Evolutionary conservation across 2,797 vertebrate species (phyloP).

Genomic region (Alfaro cultratus): DNA sequence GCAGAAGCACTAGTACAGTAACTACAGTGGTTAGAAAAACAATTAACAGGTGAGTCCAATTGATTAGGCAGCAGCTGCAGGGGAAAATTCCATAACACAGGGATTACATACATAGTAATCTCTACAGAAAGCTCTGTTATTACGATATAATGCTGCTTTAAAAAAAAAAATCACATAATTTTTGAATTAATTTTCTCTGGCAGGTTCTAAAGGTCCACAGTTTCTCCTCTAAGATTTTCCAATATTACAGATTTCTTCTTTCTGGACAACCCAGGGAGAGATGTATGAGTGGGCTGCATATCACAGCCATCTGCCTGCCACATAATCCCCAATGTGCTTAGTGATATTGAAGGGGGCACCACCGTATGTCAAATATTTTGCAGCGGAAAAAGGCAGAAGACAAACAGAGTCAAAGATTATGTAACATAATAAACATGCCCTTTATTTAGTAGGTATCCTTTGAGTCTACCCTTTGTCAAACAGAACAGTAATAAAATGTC

Average conservation of each 20-base stretch:
- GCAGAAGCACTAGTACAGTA: no score
- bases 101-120: no score
- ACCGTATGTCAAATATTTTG: constrained; percentile 35
- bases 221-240: constrained; percentile 10
- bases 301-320: constrained; percentile 52
- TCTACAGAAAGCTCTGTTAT: no score
- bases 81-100: no score
- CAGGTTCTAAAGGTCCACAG: constrained; percentile 20
- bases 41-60: no score
- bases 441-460: constrained; percentile 2
- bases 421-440: not conserved
- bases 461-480: constrained; percentile 10
- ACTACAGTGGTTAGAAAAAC: no score
- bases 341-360: constrained; percentile 39
- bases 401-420: constrained; percentile 20
- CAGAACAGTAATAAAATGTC: not conserved
- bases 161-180: no score
- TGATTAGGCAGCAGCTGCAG: no score
- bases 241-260: constrained; percentile 21
- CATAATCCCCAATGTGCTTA: constrained; percentile 41
- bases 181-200: not conserved
- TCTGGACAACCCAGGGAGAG: constrained; percentile 46
- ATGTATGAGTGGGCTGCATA: constrained; percentile 38
- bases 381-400: constrained; percentile 29
- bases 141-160: not conserved